Conservation (phyloP, 1,140 invertebrate species). For the Elymnias hypermnestra region DNA sequence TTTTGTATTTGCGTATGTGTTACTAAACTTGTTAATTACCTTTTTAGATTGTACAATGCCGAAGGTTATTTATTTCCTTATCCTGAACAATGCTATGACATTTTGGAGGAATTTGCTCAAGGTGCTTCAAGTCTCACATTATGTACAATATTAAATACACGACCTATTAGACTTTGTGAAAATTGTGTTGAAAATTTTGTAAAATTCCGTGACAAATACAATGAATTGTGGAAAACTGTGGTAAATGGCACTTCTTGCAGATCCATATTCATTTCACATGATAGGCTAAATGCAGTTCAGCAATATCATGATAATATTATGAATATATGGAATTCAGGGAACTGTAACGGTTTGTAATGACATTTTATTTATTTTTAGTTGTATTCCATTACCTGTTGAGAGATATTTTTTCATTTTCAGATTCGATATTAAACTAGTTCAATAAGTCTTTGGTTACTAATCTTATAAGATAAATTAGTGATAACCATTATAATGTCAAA, state of each 20-base stretch:
- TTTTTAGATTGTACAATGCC: slow-evolving; percentile 31
- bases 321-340: slow-evolving; percentile 74
- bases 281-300: slow-evolving; percentile 75
- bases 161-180: slow-evolving; percentile 76
- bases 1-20: too few species aligned
- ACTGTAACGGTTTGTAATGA: slow-evolving; percentile 76
- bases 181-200: slow-evolving; percentile 73
- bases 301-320: slow-evolving; percentile 69
- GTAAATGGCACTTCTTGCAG: slow-evolving; percentile 74
- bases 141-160: slow-evolving; percentile 74
- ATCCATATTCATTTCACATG: slow-evolving; percentile 72
- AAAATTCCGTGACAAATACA: slow-evolving; percentile 62
- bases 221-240: slow-evolving; percentile 60
- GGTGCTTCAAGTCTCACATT: slow-evolving; percentile 69
- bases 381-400: too few species aligned
- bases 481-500: too few species aligned
- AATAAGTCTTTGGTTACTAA: too few species aligned
- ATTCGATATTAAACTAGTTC: too few species aligned
- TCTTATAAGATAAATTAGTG: too few species aligned
- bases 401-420: too few species aligned
- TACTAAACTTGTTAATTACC: not conserved
- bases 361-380: too few species aligned
- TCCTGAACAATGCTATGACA: slow-evolving; percentile 39
- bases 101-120: slow-evolving; percentile 63
- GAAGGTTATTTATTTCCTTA: slow-evolving; percentile 20